Conservation (phyloP, 92 coral and sea anemone species). For the Porites divaricata region DNA sequence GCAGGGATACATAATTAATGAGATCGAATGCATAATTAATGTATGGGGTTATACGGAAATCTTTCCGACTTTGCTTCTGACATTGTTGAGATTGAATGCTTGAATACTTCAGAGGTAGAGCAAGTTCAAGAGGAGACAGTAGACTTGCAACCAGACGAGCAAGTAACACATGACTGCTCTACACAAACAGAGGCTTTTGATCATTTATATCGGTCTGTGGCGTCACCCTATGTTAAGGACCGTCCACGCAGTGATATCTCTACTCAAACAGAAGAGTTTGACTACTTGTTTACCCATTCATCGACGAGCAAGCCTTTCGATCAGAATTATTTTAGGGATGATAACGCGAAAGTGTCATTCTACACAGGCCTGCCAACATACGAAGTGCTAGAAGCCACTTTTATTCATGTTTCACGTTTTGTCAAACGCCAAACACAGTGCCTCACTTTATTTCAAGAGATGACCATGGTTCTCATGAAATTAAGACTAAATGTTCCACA, state of each 20-base stretch:
- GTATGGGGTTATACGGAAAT: too few species aligned
- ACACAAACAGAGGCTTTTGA: conserved; percentile 24
- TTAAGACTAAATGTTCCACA: conserved; percentile 51
- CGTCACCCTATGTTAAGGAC: conserved; percentile 16
- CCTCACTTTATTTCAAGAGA: conserved; percentile 46
- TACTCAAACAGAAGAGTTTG: conserved; percentile 45
- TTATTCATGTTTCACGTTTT: conserved; percentile 47
- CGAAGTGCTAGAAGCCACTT: conserved; percentile 44
- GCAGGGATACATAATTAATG: too few species aligned
- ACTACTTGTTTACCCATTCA: conserved; percentile 33
- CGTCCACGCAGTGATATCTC: conserved; percentile 14
- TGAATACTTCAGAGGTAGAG: neutral
- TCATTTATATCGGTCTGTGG: conserved; percentile 13
- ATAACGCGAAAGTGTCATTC: conserved; percentile 7
- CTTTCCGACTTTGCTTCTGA: neutral
- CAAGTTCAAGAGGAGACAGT: conserved; percentile 12
- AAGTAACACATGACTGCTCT: conserved; percentile 5
- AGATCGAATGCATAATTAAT: too few species aligned
- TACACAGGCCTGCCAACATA: conserved; percentile 47
- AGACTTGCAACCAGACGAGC: conserved; percentile 17
- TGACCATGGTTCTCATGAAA: conserved; percentile 50
- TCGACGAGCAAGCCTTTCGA: conserved; percentile 39
- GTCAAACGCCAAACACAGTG: conserved; percentile 41
- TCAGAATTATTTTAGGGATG: conserved; percentile 24
- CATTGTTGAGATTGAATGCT: conserved; percentile 3